Base-by-base conservation (phyloP, 2,888 invertebrate species). In the Erebia ligea region DNA sequence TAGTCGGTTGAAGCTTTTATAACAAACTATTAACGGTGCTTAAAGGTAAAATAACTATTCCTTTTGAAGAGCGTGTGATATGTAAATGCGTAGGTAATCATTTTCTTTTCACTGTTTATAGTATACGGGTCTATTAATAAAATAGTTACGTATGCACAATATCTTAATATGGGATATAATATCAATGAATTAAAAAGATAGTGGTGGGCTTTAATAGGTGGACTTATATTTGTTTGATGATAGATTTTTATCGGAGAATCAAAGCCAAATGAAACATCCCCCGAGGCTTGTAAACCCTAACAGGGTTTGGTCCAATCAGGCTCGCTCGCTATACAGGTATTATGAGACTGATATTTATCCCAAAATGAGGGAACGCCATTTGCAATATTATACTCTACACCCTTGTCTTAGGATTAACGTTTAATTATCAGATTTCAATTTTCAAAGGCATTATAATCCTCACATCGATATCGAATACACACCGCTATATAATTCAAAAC, bases 261-360 rank as follows among this genome's bases (percentile, higher is more conserved):
- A 72, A 75, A 72, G 74, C 67, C 69, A 75, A 73, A 75, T 64
- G 63, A 66, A 65, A 71, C 67, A 68, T 72, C 63, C 75, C 68
- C 64, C 17, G 75, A 65, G 74, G 72, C 73, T 69, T 72, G 65
- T 73, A 72, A 69, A 59, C 64, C 73, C 69, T 72, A 73, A 73
- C 71, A 63, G 69, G 69, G 71, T 71, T 76, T 59, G 74, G 71
- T 67, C 72, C 76, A 74, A 74, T 76, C 75, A 74, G 72, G 74
- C 73, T 74, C 74, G 58, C 71, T 68, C 64, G 59, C 68, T 71
- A 70, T 73, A 67, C 71, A 34, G 34, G 63, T 62, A 71, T 69
- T 67, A 73, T 69, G 64, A 69, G 67, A 68, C 68, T 71, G 73
- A 67, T 64, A 76, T 74, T 74, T 68, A 70, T 68, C 71, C 71